Base-by-base conservation (phyloP, 2,797 vertebrate species). In the Oreochromis grahami region DNA sequence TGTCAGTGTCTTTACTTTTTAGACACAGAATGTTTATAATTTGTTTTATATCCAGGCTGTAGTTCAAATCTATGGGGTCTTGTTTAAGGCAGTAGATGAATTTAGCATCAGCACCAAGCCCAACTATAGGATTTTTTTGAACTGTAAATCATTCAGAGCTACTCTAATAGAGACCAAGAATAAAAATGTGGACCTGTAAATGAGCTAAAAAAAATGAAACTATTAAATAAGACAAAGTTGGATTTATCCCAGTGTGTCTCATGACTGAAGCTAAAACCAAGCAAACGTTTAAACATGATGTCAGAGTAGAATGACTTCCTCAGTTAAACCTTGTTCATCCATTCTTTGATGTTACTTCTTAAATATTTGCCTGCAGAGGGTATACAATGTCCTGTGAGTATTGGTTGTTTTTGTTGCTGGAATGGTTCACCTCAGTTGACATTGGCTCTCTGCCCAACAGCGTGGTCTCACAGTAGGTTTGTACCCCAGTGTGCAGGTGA, bases 361-460 rank as follows among this genome's bases (percentile, higher is more conserved):
- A 51, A 76, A 34, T 78, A 85, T 70, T 78, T 41, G 43, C 83
- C 87, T 79, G 65, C 72, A 72, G 77, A 90, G 80, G 58, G 36
- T 77, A 48, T 76, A 84, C 83, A 80, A 83, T 84, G 89, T 82
- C 80, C 83, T 79, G 87, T 76, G 84, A 84, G 76, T 77, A 80
- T 81, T 85, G 91, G 84, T 84, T 91, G 89, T 93, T 92, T 90
- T 89, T 92, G 91, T 93, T 93, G 86, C 94, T 77, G 83, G 82
- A 91, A 68, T 45, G 79, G 88, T 91, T 95, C 92, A 94, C 94
- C 94, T 92, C 84, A 41, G 93, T 92, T 95, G 90, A 94, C 87
- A 89, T 85, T 90, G 95, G 92, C 90, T 36, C 56, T 34, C 15
- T 85, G 93, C 94, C 95, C 84, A 72, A 74, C 84, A 70, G 86